phyloP scores from a whole-genome alignment of 30 jellyfish, hydroid and myxozoan species.

The Chironex yamaguchii region DNA sequence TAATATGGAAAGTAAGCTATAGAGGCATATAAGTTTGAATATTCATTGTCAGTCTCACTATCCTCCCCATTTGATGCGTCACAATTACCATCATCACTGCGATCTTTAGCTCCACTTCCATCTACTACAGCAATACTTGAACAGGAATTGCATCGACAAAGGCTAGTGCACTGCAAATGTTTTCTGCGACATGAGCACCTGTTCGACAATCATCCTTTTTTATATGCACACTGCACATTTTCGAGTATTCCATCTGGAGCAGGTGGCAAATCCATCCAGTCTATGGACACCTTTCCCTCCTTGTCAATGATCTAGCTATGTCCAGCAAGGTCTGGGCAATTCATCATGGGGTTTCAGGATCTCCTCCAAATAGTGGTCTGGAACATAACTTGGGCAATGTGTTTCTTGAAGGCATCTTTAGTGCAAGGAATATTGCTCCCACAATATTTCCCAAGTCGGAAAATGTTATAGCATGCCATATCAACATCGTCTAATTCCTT shows the following conservation, averaged over 20 bases:
- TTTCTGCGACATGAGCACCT: conserved; percentile 26
- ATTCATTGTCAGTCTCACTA: too few species aligned
- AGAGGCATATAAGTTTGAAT: too few species aligned
- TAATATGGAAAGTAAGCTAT: too few species aligned
- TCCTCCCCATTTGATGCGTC: too few species aligned
- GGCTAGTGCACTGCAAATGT: conserved; percentile 38
- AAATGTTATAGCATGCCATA: conserved; percentile 27
- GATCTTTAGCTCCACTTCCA: too few species aligned
- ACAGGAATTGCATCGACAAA: conserved; percentile 11
- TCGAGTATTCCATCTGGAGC: conserved; percentile 54
- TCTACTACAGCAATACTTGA: not conserved
- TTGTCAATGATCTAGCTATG: conserved; percentile 37
- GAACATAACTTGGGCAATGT: conserved; percentile 22
- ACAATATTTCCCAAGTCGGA: conserved; percentile 27
- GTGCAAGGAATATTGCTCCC: conserved; percentile 51
- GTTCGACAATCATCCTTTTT: conserved; percentile 24
- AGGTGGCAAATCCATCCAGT: conserved; percentile 62
- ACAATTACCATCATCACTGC: too few species aligned
- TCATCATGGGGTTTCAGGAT: conserved; percentile 23
- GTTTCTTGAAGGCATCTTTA: conserved; percentile 20
- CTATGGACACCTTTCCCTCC: conserved; percentile 21
- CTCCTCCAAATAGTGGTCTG: conserved; percentile 55
- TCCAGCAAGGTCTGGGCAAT: conserved; percentile 44
- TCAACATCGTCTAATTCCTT: not conserved
- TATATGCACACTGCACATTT: conserved; percentile 41